These are phyloP conservation scores for Sebastes oblongus DNA, from an alignment of 2,797 vertebrate genomes.

Conservation along the genomic window DNA sequence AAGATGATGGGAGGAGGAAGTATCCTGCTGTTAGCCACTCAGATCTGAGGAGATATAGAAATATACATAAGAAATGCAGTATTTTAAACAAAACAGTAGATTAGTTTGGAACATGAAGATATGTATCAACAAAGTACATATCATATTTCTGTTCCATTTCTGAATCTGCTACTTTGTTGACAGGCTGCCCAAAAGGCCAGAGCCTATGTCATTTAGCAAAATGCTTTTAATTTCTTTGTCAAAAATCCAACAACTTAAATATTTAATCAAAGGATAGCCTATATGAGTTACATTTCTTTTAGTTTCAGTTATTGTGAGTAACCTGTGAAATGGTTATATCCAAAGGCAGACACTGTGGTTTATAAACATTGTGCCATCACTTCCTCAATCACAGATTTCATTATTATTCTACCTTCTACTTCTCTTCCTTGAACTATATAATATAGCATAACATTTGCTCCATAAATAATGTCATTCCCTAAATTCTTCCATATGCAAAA, in stretches of 20 bases:
- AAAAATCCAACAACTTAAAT: not conserved
- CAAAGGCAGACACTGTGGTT: not conserved
- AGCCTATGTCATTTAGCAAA: not conserved
- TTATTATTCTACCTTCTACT: not conserved
- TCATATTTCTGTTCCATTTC: not conserved
- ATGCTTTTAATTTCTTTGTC: not conserved
- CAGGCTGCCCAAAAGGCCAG: not conserved
- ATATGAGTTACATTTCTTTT: not conserved
- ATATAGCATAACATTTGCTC: not conserved
- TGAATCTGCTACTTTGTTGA: not conserved
- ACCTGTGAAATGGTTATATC: not conserved
- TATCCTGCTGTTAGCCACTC: not conserved
- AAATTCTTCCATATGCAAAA: not conserved
- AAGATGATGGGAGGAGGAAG: not conserved
- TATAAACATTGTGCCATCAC: not conserved
- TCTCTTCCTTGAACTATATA: not conserved
- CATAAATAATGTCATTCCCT: not conserved
- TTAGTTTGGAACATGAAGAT: not conserved
- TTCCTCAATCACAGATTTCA: not conserved
- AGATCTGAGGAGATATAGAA: conserved; percentile 34
- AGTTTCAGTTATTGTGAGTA: not conserved
- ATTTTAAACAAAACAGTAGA: not conserved
- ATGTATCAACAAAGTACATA: not conserved
- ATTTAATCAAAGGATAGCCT: not conserved
- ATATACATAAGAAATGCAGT: not conserved